A percentile compares a stretch with the other conserved stretches of the same genome.
Evolutionary conservation across 2,113 vertebrate species (phyloP).

Genomic region (Coptodon rendalli): DNA sequence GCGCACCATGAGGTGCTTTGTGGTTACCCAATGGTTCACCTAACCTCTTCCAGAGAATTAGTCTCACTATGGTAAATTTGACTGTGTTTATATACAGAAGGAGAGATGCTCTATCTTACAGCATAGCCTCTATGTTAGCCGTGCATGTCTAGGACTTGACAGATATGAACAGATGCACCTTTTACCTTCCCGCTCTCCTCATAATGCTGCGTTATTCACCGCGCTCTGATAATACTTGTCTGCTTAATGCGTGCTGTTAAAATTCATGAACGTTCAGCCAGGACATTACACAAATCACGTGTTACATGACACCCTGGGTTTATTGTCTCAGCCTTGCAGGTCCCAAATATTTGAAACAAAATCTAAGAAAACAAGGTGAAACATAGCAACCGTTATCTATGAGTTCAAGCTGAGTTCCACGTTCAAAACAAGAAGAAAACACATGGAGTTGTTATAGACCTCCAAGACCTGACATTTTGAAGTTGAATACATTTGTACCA

Average conservation of each 20-base stretch:
- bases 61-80: not conserved
- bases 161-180: not conserved
- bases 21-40: not conserved
- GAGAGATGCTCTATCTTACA: not conserved
- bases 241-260: not conserved
- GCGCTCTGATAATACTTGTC: not conserved
- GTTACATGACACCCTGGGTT: not conserved
- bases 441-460: not conserved
- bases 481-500: constrained; percentile 60
- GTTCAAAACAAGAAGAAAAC: constrained; percentile 16
- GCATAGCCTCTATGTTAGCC: not conserved
- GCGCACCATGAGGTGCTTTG: not conserved
- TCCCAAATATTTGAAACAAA: constrained; percentile 28
- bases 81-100: not conserved
- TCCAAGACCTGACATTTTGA: constrained; percentile 13
- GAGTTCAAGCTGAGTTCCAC: not conserved
- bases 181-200: not conserved
- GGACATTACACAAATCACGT: not conserved
- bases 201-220: not conserved
- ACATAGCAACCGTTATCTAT: constrained; percentile 2
- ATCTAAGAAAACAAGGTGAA: constrained; percentile 36
- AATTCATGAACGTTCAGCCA: not conserved
- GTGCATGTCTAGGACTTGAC: not conserved
- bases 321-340: constrained; percentile 5
- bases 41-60: not conserved